Evolutionary conservation across 2,797 vertebrate species (phyloP).

Genomic region (Phylloscopus collybita): DNA sequence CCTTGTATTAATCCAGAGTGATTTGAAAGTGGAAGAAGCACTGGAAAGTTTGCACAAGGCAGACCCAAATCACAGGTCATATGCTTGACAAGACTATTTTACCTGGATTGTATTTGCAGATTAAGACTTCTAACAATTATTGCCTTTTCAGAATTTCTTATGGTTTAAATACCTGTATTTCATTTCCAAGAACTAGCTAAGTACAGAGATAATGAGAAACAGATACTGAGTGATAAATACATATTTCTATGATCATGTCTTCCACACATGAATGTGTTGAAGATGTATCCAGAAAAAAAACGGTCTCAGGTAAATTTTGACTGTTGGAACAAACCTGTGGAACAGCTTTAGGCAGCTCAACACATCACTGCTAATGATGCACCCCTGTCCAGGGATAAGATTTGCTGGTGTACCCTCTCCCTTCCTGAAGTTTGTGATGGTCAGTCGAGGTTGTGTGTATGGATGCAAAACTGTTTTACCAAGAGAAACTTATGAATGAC

Average conservation of each 20-base stretch:
- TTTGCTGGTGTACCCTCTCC: background rate
- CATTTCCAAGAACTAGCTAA: background rate
- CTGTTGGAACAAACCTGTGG: background rate
- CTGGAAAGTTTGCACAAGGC: background rate
- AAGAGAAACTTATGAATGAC: accelerated
- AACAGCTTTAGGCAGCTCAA: background rate
- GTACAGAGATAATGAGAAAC: background rate
- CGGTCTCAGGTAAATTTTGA: background rate
- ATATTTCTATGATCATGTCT: background rate
- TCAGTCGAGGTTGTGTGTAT: background rate
- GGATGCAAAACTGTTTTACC: background rate
- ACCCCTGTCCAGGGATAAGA: background rate
- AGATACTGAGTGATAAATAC: background rate
- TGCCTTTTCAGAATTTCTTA: background rate
- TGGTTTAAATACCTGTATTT: background rate
- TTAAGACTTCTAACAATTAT: background rate
- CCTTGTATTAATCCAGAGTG: background rate
- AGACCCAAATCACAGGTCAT: background rate
- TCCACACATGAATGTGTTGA: background rate
- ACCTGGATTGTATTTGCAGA: background rate
- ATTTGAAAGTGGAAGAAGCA: background rate
- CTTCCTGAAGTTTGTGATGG: background rate
- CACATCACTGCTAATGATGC: too few relatives aligned
- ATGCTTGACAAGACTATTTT: background rate
- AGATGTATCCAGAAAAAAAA: background rate